Percentiles rank a stretch among this genome's conserved stretches.
These are phyloP conservation scores for Embidobia sp. DNA, from an alignment of 2,888 invertebrate genomes.

Conservation along the genomic window DNA sequence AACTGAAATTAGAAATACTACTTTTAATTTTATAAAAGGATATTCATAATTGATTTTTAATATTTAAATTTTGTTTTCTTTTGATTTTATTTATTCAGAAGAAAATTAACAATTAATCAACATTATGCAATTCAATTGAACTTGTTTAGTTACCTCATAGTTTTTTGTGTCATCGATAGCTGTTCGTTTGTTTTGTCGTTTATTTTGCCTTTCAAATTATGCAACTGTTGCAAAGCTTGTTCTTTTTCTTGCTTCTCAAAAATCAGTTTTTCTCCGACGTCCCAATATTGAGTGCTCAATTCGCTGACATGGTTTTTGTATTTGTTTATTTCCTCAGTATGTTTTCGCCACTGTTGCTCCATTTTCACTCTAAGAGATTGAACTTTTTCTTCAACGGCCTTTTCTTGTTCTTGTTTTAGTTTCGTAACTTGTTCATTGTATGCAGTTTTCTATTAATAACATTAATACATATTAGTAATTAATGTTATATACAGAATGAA, in stretches of 20 bases:
- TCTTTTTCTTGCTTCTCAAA: conserved; percentile 84
- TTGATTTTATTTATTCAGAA: too few species aligned
- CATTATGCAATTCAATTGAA: too few species aligned
- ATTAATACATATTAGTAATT: too few species aligned
- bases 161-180: conserved; percentile 65
- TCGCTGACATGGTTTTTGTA: conserved; percentile 83
- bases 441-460: conserved; percentile 78
- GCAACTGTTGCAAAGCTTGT: conserved; percentile 80
- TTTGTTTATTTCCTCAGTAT: conserved; percentile 79
- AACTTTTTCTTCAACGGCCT: conserved; percentile 82
- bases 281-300: conserved; percentile 85
- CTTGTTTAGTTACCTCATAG: conserved; percentile 66
- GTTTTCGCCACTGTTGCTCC: conserved; percentile 76
- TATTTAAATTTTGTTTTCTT: too few species aligned
- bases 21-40: too few species aligned
- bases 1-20: conserved; percentile 62
- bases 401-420: conserved; percentile 83
- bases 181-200: conserved; percentile 47
- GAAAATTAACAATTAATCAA: too few species aligned
- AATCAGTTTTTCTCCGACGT: conserved; percentile 84
- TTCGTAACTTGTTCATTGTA: conserved; percentile 85
- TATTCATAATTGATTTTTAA: too few species aligned
- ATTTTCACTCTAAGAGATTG: conserved; percentile 76
- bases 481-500: too few species aligned
- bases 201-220: conserved; percentile 63